A percentile compares a stretch with the other conserved stretches of the same genome.
phyloP scores from a whole-genome alignment of 2,113 vertebrate species.

The Zosterops hypoxanthus region DNA sequence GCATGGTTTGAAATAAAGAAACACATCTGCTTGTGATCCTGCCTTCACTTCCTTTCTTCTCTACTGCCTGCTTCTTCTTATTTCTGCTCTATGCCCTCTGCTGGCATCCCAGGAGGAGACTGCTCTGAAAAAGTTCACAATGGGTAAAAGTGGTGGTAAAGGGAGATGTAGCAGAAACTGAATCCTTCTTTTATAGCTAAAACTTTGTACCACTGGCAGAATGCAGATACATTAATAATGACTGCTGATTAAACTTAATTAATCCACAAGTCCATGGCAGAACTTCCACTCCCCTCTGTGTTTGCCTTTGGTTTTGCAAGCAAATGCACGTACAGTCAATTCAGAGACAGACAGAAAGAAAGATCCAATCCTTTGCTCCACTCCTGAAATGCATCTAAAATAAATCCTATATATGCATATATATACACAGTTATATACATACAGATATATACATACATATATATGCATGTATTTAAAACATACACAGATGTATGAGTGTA shows the following conservation, averaged over 20 bases:
- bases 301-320: slow-evolving; percentile 29
- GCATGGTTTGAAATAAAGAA: background rate
- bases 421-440: background rate
- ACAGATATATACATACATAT: background rate
- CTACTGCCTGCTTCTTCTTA: background rate
- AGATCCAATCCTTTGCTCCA: background rate
- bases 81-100: background rate
- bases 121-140: background rate
- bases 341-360: background rate
- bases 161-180: background rate
- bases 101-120: background rate
- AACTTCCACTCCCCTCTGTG: background rate
- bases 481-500: background rate
- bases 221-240: background rate
- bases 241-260: background rate
- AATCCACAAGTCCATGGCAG: background rate
- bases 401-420: background rate
- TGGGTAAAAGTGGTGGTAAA: background rate
- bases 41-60: background rate
- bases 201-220: background rate
- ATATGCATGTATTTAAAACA: background rate
- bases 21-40: background rate
- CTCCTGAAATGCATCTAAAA: slow-evolving; percentile 9
- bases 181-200: background rate
- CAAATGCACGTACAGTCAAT: background rate